Base-by-base conservation (phyloP, 2,888 invertebrate genomes). In the Hypolimnas misippus region DNA sequence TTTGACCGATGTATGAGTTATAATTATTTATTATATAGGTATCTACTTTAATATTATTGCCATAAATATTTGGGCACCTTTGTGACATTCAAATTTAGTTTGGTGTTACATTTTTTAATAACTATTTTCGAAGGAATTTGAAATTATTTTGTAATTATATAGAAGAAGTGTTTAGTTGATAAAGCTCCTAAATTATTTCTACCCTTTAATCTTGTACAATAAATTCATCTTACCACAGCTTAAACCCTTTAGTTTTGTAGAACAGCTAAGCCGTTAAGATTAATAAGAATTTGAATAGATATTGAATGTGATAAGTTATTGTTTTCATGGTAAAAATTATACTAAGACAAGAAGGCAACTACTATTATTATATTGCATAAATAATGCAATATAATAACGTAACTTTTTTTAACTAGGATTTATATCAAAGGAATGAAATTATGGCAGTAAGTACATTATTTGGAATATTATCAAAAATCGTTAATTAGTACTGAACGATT, bases 31-130 rank as follows among this genome's bases (percentile, higher is more conserved):
- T 59, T 67, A 54, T 60, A 64, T 68, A 69, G 49, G 59, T 52
- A 55, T 63, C 70, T 72, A 73, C 69, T 62, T 66, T 66, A 72
- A 72, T 73, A 74, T 74, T 74, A 73, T 73, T 73, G 73, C 73
- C 73, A 73, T 73, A 63, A 56, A 68, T 68, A 66, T 69, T 73
- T 68, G 71, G 71, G 71, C 70, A 73, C 71, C 68, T 59, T 68
- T 62, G 63, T 51, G 66, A 64, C 58, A n/a, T 62, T 64, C 64
- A 62, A 61, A 63, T 62, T 64, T 59, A 64, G 52, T 64, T 65
- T 65, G 58, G 66, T 66, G 66, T 70, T 68, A 57, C 68, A 66
- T 63, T 64, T 35, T 54, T 60, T 66, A 69, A 62, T 46, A 49
- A 17, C 56, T 69, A 66, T 64, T 60, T 58, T 57, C 49, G 57